Evolutionary conservation across 2,888 invertebrate genomes (phyloP).

Genomic region (Ecliptopera silaceata): DNA sequence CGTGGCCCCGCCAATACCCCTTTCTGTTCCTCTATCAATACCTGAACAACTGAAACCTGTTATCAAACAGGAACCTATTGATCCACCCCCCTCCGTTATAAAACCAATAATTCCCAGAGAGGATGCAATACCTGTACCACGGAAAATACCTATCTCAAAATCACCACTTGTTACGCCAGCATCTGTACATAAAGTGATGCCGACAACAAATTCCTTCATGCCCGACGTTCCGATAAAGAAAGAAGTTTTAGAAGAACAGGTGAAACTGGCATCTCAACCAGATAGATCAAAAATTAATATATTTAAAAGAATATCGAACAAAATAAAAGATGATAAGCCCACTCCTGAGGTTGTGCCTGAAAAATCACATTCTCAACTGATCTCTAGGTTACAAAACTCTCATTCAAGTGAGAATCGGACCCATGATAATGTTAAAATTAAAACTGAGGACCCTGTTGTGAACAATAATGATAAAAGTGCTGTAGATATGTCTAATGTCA

Average conservation of each 20-base stretch:
- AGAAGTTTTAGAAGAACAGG: slow-evolving; percentile 77
- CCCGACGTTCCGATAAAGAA: slow-evolving; percentile 76
- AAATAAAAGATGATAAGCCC: slow-evolving; percentile 85
- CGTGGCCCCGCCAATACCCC: slow-evolving; percentile 52
- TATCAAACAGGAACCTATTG: slow-evolving; percentile 71
- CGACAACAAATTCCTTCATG: slow-evolving; percentile 53
- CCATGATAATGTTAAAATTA: slow-evolving; percentile 59
- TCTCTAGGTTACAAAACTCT: slow-evolving; percentile 74
- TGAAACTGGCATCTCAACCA: slow-evolving; percentile 89
- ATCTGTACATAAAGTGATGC: slow-evolving; percentile 59
- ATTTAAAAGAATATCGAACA: slow-evolving; percentile 92
- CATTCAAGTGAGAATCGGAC: slow-evolving; percentile 57
- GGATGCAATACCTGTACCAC: slow-evolving; percentile 75
- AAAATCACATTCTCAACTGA: slow-evolving; percentile 71
- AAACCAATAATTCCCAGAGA: slow-evolving; percentile 52
- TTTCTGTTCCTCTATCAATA: slow-evolving; percentile 33
- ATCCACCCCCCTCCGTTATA: slow-evolving; percentile 47
- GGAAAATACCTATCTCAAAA: slow-evolving; percentile 77
- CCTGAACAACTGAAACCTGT: slow-evolving; percentile 58
- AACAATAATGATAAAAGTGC: slow-evolving; percentile 80
- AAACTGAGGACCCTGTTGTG: slow-evolving; percentile 68
- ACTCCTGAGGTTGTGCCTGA: slow-evolving; percentile 70
- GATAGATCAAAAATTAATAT: slow-evolving; percentile 94
- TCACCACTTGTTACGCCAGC: slow-evolving; percentile 71
- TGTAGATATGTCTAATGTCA: slow-evolving; percentile 76